These are phyloP conservation scores for Argyrosomus japonicus DNA, from an alignment of 2,113 vertebrate species.

Conservation along the genomic window DNA sequence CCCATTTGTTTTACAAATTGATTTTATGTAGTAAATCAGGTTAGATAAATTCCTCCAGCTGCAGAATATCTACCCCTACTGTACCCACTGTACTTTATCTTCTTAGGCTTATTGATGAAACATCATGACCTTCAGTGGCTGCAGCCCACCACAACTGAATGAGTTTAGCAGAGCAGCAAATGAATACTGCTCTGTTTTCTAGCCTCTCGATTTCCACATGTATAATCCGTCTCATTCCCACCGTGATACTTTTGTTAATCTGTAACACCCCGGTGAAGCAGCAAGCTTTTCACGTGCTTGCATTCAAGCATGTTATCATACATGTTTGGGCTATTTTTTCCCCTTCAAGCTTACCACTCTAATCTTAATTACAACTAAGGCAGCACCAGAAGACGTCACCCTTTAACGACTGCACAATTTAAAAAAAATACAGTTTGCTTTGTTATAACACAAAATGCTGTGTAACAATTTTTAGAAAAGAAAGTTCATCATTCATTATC, in stretches of 20 bases:
- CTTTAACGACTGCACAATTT: constrained; percentile 34
- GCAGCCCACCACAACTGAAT: constrained; percentile 46
- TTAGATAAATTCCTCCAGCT: constrained; percentile 60
- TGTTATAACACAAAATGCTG: constrained; percentile 5
- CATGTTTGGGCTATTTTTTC: constrained; percentile 2
- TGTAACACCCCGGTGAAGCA: constrained; percentile 47
- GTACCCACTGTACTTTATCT: constrained; percentile 63
- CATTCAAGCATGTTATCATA: constrained; percentile 33
- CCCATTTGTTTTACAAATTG: constrained; percentile 70
- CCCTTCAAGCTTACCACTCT: constrained; percentile 15
- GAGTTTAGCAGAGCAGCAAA: constrained; percentile 46
- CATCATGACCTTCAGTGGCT: constrained; percentile 60
- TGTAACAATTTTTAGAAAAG: background rate
- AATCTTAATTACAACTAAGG: constrained; percentile 51
- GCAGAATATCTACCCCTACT: constrained; percentile 47
- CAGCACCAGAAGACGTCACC: constrained; percentile 15
- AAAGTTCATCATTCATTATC: background rate
- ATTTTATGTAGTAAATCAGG: constrained; percentile 66
- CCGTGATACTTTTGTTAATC: constrained; percentile 55
- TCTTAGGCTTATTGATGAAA: constrained; percentile 67
- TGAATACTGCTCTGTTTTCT: constrained; percentile 54
- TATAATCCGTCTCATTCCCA: constrained; percentile 52
- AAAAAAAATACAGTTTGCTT: constrained; percentile 2
- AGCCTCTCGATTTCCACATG: constrained; percentile 52
- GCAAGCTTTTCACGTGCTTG: constrained; percentile 48